Evolutionary conservation across 2,888 invertebrate genomes (phyloP).

Genomic region (Scelioninae gen. 2): DNA sequence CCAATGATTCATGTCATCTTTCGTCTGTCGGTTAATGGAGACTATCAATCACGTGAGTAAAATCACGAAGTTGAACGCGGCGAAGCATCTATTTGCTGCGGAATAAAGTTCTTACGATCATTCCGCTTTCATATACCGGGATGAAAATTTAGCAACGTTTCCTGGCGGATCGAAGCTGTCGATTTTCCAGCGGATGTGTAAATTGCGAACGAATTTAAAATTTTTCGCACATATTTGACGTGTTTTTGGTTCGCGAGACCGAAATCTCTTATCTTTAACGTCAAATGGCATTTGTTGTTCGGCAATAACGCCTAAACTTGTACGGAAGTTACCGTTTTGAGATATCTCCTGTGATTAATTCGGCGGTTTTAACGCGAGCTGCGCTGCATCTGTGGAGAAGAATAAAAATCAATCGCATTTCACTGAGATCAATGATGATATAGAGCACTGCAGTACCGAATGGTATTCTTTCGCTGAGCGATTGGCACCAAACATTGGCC

Average conservation of each 20-base stretch:
- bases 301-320: neutral
- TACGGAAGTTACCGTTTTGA: too few relatives aligned
- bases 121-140: slow-evolving; percentile 29
- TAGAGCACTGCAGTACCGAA: slow-evolving; percentile 32
- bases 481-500: slow-evolving; percentile 67
- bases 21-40: slow-evolving; percentile 64
- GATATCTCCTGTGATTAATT: slow-evolving; percentile 25
- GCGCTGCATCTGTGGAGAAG: slow-evolving; percentile 22
- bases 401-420: slow-evolving; percentile 49
- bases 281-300: neutral
- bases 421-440: slow-evolving; percentile 50
- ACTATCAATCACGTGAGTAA: slow-evolving; percentile 66
- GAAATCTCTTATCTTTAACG: neutral
- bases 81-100: slow-evolving; percentile 29
- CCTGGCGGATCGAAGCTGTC: neutral
- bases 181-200: too few relatives aligned
- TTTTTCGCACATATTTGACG: too few relatives aligned
- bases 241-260: too few relatives aligned
- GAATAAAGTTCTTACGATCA: slow-evolving; percentile 37
- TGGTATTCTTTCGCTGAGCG: slow-evolving; percentile 56
- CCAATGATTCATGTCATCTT: slow-evolving; percentile 68
- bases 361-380: slow-evolving; percentile 19
- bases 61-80: slow-evolving; percentile 31
- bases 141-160: neutral
- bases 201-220: too few relatives aligned